Base-by-base conservation (phyloP, 2,113 vertebrate species). In the Albula goreensis region DNA sequence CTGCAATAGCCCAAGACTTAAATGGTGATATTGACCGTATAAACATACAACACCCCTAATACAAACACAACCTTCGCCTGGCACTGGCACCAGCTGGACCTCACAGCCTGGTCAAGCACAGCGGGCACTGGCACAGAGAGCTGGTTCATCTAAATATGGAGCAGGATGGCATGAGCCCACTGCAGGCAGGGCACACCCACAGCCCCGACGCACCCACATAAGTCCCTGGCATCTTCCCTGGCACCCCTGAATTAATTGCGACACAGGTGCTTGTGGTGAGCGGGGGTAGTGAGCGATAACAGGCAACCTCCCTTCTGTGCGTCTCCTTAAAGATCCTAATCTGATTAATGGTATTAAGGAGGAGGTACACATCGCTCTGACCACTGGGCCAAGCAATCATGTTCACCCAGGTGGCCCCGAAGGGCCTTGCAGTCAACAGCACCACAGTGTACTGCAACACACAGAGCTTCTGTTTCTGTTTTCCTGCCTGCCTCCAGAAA, bases 271-370 rank as follows among this genome's bases (percentile, higher is more conserved):
- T 81, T 53, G 87, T 85, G 56, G 31, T 82, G 83, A 84, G 53
- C n/a, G 31, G 82, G 83, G 49, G 49, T 11, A 50, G 10, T 15
- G 81, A 50, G 74, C 81, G 57, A 49, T 85, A 85, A 89, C 77
- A 86, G 83, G 87, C 86, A 89, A 89, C 92, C 88, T 83, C 82
- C 66, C 60, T 79, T 22, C 66, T 82, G 80, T 10, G 53, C 50
- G 31, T 84, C 88, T 83, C 63, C 17, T 63, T 57, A 78, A 84
- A 90, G 84, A 89, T 83, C 50, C 88, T 92, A 89, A 93, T 90
- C 87, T 91, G 89, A 93, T 93, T 92, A 87, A 11, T 87, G 77
- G 82, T 49, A 66, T 90, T 88, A 89, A 74, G 57, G 60, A 50
- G 60, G 78, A n/a, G 87, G 51, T 89, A 70, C 31, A 63, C 57